Evolutionary conservation across 1,140 invertebrate genomes (phyloP).

Genomic region (Lepeophtheirus salmonis): DNA sequence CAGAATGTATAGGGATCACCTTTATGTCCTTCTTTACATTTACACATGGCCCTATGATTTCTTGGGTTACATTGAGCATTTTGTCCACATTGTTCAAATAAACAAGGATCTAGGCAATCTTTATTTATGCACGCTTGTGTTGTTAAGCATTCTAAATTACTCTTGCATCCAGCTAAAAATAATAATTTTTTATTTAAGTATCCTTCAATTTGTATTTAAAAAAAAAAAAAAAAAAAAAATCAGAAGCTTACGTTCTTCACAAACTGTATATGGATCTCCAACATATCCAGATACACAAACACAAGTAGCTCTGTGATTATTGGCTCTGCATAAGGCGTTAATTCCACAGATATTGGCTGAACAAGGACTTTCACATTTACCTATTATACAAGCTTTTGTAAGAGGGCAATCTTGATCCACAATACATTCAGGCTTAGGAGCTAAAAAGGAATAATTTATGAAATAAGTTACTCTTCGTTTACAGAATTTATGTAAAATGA

Average conservation of each 20-base stretch:
- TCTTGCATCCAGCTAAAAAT: constrained; percentile 44
- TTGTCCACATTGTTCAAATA: constrained; percentile 40
- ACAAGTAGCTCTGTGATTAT: constrained; percentile 41
- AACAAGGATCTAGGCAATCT: constrained; percentile 45
- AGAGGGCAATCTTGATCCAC: constrained; percentile 24
- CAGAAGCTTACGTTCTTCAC: constrained; percentile 43
- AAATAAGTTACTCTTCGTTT: constrained; percentile 32
- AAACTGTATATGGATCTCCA: constrained; percentile 29
- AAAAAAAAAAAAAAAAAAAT: neutral
- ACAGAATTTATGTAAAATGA: neutral
- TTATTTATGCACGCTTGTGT: constrained; percentile 51
- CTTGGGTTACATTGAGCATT: constrained; percentile 52
- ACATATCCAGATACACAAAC: constrained; percentile 25
- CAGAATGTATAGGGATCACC: constrained; percentile 43
- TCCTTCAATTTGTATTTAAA: neutral
- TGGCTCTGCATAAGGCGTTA: constrained; percentile 55
- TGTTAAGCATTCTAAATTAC: constrained; percentile 53
- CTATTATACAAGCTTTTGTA: constrained; percentile 39
- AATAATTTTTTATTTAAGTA: too few relatives aligned
- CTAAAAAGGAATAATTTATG: neutral
- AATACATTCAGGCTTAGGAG: constrained; percentile 23
- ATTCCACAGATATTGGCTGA: constrained; percentile 52
- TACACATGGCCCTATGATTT: constrained; percentile 48
- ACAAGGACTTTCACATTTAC: constrained; percentile 56
- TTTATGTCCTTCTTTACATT: constrained; percentile 51